Conservation (phyloP, 2,888 invertebrate genomes). For the Xestia rhomboidea region DNA sequence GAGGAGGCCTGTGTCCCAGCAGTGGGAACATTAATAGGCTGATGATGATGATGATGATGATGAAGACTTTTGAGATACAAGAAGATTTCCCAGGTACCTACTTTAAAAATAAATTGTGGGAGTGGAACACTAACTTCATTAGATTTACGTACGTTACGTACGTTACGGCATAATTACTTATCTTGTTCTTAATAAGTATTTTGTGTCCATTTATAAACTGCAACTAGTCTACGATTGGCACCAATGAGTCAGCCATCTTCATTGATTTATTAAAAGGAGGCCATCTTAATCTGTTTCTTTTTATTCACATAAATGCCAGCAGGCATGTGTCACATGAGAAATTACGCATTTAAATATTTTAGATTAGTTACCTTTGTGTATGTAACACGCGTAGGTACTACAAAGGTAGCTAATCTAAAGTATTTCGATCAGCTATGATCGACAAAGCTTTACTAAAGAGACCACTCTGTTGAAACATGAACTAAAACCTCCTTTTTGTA, state of each 20-base stretch:
- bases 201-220: neutral
- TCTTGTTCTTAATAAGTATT: no score
- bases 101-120: neutral
- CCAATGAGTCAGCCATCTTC: constrained; percentile 15
- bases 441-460: constrained; percentile 7
- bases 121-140: neutral
- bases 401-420: neutral
- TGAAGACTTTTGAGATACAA: neutral
- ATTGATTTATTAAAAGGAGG: no score
- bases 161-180: neutral
- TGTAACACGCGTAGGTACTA: constrained; percentile 10
- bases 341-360: constrained; percentile 31
- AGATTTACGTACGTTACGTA: no score
- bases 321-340: constrained; percentile 34
- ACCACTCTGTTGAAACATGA: neutral
- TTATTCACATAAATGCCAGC: constrained; percentile 35
- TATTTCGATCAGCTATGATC: constrained; percentile 5
- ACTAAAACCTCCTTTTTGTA: neutral
- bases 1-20: no score
- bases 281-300: constrained; percentile 23
- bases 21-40: no score
- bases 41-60: no score
- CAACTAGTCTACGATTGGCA: neutral
- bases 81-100: neutral
- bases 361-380: constrained; percentile 10